A percentile compares a stretch with the other conserved stretches of the same genome.
These are phyloP conservation scores for Poecilus cupreus DNA, from an alignment of 2,888 invertebrate genomes.

Conservation along the genomic window DNA sequence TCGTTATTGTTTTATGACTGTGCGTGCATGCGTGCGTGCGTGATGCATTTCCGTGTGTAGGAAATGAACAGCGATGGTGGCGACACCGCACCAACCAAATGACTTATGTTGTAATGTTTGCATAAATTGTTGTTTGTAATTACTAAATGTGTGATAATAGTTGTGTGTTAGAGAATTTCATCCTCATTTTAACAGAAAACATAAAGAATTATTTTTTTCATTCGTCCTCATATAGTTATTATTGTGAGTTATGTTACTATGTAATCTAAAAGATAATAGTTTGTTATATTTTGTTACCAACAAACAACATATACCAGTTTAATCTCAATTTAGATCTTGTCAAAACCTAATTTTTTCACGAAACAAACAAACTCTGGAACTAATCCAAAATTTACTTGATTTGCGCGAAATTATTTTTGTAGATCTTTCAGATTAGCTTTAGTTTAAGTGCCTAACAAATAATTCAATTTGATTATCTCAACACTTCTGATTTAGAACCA, in stretches of 20 bases:
- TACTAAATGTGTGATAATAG: constrained; percentile 34
- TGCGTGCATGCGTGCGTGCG: constrained; percentile 37
- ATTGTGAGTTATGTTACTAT: not conserved
- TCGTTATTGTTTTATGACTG: constrained; percentile 50
- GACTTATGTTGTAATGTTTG: constrained; percentile 34
- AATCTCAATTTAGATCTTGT: constrained; percentile 7
- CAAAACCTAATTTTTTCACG: constrained; percentile 4
- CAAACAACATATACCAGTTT: not conserved
- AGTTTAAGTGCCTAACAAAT: not conserved
- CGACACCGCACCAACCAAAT: not conserved
- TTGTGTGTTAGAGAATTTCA: not conserved
- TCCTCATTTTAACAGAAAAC: not conserved
- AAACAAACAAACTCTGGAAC: not conserved
- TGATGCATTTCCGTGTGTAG: constrained; percentile 41
- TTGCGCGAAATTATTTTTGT: constrained; percentile 12
- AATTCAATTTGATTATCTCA: not conserved
- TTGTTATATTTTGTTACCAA: constrained; percentile 8
- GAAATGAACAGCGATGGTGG: constrained; percentile 28
- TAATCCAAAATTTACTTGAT: constrained; percentile 7
- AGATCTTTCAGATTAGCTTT: not conserved
- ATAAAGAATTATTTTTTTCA: not conserved
- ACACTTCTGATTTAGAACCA: too few relatives aligned
- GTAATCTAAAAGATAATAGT: constrained; percentile 17
- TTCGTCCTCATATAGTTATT: not conserved
- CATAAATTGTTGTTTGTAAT: constrained; percentile 26